Evolutionary conservation across 2,113 vertebrate genomes (phyloP).

Genomic region (Antigone vipio): DNA sequence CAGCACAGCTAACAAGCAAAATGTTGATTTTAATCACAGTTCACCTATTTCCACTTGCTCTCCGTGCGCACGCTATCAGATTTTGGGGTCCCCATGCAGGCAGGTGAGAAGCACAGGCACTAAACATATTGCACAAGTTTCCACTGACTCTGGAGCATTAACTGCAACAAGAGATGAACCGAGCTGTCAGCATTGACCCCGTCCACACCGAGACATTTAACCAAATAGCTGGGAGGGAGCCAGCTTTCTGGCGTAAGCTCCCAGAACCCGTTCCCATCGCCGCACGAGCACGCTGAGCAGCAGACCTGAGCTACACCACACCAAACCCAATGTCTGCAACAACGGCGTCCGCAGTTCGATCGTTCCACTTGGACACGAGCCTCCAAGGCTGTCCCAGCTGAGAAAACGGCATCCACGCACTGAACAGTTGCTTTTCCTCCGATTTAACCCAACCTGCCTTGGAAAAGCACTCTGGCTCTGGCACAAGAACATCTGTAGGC

Average conservation of each 20-base stretch:
- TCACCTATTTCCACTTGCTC: neutral
- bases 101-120: neutral
- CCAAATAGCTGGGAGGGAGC: neutral
- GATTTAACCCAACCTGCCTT: neutral
- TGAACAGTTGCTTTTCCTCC: accelerated
- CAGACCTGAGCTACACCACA: neutral
- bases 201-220: neutral
- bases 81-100: neutral
- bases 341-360: accelerated
- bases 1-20: neutral
- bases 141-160: neutral
- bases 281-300: accelerated
- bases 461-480: neutral
- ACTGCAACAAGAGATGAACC: accelerated
- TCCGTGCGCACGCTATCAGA: neutral
- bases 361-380: neutral
- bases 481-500: neutral
- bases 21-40: neutral
- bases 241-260: neutral
- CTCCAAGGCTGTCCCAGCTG: neutral
- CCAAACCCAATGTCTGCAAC: accelerated
- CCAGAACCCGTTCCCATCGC: neutral
- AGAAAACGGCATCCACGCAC: neutral
- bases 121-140: accelerated
- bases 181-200: neutral